Conservation (phyloP, 2,888 invertebrate genomes). For the Athripsodes cinereus region DNA sequence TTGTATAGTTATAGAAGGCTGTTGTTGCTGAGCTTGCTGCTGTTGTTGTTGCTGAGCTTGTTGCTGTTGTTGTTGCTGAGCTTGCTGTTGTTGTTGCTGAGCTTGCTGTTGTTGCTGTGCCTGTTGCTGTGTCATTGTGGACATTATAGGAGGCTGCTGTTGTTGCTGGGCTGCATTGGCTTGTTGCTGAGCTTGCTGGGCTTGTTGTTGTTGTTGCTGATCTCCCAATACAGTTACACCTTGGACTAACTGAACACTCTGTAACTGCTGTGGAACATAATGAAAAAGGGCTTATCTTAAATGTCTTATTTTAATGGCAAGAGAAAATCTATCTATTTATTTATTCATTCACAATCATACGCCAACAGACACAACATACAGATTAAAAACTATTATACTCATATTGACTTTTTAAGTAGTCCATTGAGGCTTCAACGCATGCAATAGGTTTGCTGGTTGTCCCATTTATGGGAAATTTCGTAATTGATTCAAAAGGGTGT, state of each 20-base stretch:
- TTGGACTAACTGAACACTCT: not conserved
- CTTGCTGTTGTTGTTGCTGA: slow-evolving; percentile 10
- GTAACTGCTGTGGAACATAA: too few relatives aligned
- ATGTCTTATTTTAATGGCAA: too few relatives aligned
- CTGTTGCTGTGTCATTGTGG: slow-evolving; percentile 2
- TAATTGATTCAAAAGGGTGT: too few relatives aligned
- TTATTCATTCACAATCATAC: too few relatives aligned
- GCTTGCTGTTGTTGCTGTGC: slow-evolving; percentile 32
- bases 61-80: slow-evolving; percentile 4
- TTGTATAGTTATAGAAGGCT: not conserved
- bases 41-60: slow-evolving; percentile 2
- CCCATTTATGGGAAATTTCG: too few relatives aligned
- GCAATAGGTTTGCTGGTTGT: too few relatives aligned
- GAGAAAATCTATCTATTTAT: too few relatives aligned
- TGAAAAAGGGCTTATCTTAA: too few relatives aligned
- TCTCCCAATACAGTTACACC: not conserved
- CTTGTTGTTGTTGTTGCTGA: not conserved
- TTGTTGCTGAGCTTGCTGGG: not conserved
- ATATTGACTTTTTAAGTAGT: too few relatives aligned
- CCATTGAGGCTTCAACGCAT: too few relatives aligned
- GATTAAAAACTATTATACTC: too few relatives aligned
- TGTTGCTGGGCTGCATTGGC: slow-evolving; percentile 1
- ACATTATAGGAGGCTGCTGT: slow-evolving; percentile 16
- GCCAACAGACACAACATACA: too few relatives aligned
- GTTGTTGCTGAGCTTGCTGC: not conserved